A percentile compares a stretch with the other conserved stretches of the same genome.
Evolutionary conservation across 2,113 vertebrate genomes (phyloP).

Genomic region (Cephalopholis sonnerati): DNA sequence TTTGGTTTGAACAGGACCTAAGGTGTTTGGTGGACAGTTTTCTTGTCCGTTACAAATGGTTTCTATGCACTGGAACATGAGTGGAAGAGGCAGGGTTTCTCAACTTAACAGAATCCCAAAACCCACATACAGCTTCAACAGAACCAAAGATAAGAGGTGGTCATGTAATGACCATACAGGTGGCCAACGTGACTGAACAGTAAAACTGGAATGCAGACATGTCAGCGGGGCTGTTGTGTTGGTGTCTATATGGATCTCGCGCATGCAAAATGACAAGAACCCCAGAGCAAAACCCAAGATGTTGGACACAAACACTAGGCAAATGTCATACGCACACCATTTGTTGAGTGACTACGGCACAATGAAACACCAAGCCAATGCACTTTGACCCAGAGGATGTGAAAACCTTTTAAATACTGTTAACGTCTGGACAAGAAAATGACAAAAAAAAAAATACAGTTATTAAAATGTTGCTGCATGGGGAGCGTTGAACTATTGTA

Average conservation of each 20-base stretch:
- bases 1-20: background rate
- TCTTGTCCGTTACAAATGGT: background rate
- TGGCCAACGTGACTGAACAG: slow-evolving; percentile 45
- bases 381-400: slow-evolving; percentile 43
- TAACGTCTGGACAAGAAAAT: slow-evolving; percentile 61
- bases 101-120: background rate
- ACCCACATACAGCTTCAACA: slow-evolving; percentile 6
- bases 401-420: slow-evolving; percentile 70
- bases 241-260: slow-evolving; percentile 14
- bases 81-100: background rate
- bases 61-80: background rate
- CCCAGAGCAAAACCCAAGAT: slow-evolving; percentile 16
- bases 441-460: slow-evolving; percentile 44
- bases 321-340: slow-evolving; percentile 44
- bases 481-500: slow-evolving; percentile 50
- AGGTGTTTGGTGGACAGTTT: background rate
- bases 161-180: slow-evolving; percentile 16
- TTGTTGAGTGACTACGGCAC: slow-evolving; percentile 67
- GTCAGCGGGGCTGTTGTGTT: slow-evolving; percentile 34
- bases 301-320: slow-evolving; percentile 37
- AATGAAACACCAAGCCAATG: slow-evolving; percentile 52
- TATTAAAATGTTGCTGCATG: slow-evolving; percentile 75
- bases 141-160: background rate
- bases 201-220: slow-evolving; percentile 49
- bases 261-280: slow-evolving; percentile 41